Conservation (phyloP, 2,797 vertebrate genomes). For the Pseudotriccus pelzelni region DNA sequence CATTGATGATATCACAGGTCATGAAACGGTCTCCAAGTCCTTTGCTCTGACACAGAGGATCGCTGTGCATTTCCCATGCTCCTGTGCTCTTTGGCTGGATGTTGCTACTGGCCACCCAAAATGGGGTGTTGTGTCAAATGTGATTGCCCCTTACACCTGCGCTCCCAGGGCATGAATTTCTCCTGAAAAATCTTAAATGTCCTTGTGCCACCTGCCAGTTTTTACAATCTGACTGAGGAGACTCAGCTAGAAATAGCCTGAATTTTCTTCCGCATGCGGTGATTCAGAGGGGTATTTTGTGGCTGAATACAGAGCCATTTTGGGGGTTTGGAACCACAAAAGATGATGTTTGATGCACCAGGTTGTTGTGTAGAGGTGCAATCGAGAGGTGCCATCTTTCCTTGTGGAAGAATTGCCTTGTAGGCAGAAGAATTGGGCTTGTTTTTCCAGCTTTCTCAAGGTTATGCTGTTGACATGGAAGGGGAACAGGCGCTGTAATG, state of each 20-base stretch:
- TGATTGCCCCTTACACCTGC: not conserved
- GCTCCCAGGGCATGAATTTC: not conserved
- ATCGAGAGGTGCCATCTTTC: not conserved
- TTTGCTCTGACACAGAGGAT: fast-evolving
- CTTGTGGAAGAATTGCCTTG: not conserved
- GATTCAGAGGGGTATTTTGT: not conserved
- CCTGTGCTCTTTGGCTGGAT: not conserved
- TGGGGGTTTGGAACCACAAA: not conserved
- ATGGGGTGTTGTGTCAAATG: not conserved
- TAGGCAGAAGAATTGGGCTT: not conserved
- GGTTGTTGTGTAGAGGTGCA: not conserved
- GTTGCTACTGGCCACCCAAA: not conserved
- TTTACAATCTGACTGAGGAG: not conserved
- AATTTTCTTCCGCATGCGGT: fast-evolving
- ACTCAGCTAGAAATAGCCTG: not conserved
- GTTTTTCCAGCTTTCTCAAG: not conserved
- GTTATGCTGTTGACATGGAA: not conserved
- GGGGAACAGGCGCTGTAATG: not conserved
- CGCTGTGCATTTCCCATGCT: fast-evolving
- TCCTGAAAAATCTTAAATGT: not conserved
- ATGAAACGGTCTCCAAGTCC: not conserved
- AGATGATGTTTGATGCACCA: not conserved
- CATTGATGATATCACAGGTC: not conserved
- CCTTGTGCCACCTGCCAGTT: not conserved
- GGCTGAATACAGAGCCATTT: not conserved